Base-by-base conservation (phyloP, 2,113 vertebrate species). In the Rhineura floridana region DNA sequence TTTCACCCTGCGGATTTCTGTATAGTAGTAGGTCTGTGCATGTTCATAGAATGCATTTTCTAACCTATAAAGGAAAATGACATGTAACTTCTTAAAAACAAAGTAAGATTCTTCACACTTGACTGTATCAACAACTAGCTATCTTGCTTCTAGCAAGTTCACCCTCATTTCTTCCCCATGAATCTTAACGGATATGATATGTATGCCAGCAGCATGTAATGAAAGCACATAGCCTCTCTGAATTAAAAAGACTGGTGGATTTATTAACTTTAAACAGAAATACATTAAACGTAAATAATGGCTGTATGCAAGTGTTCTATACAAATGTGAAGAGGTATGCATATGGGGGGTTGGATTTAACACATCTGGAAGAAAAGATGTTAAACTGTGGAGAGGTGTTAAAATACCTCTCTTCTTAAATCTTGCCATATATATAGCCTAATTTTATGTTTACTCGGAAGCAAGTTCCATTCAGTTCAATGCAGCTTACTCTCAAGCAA, bases 21-120 rank as follows among this genome's bases (percentile, higher is more conserved):
- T 99, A 72, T 99, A 99, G 95, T 99, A 99, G 84, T 99, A 99
- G 6, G 98, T 99, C 95, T 99, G 99, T 17, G 99, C 98, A 10
- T 99, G 99, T 82, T 99, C 99, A 90, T 99, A 99, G 96, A 99
- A 99, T 8, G 99, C 99, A 55, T 99, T 99, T 96, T 99, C 99
- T 96, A 99, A 96, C 95, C 99, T 99, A 93, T 67, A 94, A 91
- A 73, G 63, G 52, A 93, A 90, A 92, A 75, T 88, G 85, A n/a
- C 46, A 86, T 0, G 0, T 79, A 76, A 33, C 21, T 73, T 92
- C 83, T 86, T 79, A 78, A 89, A 69, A 73, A 28, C 3, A 23
- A 28, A 39, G 25, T 52, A 62, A 39, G 46, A 67, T 50, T 79
- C 30, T 67, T 65, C 36, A 79, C 33, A 78, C 12, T 33, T 77